Base-by-base conservation (phyloP, 2,797 vertebrate species). In the Otolemur crassicaudatus region DNA sequence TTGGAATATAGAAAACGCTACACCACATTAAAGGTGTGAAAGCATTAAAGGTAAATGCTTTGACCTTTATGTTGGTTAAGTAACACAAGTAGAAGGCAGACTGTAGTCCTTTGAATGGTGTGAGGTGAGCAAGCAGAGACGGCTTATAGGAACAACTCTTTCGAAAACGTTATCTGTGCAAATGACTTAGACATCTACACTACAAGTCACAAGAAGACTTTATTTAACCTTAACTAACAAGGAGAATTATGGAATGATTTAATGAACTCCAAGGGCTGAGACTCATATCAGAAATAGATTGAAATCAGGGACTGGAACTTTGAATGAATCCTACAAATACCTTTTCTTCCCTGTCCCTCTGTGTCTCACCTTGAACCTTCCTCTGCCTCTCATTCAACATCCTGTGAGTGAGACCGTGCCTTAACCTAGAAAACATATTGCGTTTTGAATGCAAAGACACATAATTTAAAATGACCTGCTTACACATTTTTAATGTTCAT, bases 381-480 rank as follows among this genome's bases (percentile, higher is more conserved):
- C 5, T 40, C 2, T 93, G 14, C 46, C 40, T 72, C 11, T 63
- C 17, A 56, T 12, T 29, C 16, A 87, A 58, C 4, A 34, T 20
- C 60, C 19, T 85, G 16, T 75, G 27, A 73, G 14, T 92, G 40
- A 92, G 70, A 88, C 19, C 19, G 31, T 22, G 61, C 81, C 14
- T 90, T 34, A 58, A 65, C 61, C 73, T 27, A 86, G 70, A 92
- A 93, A 96, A 63, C 0, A 13, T 43, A 19, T 34, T 83, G 3
- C 13, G 6, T 81, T 93, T 84, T 82, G 53, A 77, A 61, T 84
- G 49, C 16, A 92, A 95, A 94, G 19, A 81, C 5, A 91, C 23
- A 31, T 29, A 69, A 85, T 81, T 96, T 31, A 95, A 95, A 73
- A 82, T 84, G 67, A 49, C 4, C 0, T 77, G 72, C 60, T 93